A percentile compares a stretch with the other conserved stretches of the same genome.
These are phyloP conservation scores for Axis porcinus DNA, from an alignment of 2,113 vertebrate species.

Conservation along the genomic window DNA sequence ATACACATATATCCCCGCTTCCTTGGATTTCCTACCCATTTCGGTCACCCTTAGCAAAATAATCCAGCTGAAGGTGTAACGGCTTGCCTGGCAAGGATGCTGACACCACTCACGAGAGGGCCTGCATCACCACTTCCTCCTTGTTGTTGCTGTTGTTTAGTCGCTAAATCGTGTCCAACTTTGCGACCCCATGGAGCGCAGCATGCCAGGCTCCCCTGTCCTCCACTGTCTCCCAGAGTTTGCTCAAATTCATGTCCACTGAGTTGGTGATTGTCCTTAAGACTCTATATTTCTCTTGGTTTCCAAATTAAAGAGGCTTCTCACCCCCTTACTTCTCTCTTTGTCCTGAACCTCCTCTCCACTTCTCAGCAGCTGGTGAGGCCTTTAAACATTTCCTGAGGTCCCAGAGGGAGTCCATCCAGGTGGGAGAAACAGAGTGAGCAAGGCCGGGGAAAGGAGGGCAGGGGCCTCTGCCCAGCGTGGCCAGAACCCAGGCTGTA, in stretches of 20 bases:
- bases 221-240: neutral
- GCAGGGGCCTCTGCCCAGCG: neutral
- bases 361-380: accelerated
- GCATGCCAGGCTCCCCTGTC: neutral
- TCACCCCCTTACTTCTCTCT: too few relatives aligned
- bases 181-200: accelerated
- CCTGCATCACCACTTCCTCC: accelerated
- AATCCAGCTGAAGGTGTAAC: accelerated
- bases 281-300: neutral
- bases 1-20: neutral
- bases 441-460: neutral
- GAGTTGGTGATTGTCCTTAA: neutral
- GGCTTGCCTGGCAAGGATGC: accelerated
- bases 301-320: neutral
- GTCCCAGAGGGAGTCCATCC: neutral
- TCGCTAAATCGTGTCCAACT: neutral
- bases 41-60: neutral
- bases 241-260: neutral
- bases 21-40: neutral
- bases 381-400: neutral
- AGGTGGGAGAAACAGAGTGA: neutral
- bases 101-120: accelerated
- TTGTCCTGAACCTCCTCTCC: accelerated
- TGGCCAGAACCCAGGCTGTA: neutral
- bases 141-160: neutral